Evolutionary conservation across 2,888 invertebrate genomes (phyloP).

Genomic region (Clostera curtula): DNA sequence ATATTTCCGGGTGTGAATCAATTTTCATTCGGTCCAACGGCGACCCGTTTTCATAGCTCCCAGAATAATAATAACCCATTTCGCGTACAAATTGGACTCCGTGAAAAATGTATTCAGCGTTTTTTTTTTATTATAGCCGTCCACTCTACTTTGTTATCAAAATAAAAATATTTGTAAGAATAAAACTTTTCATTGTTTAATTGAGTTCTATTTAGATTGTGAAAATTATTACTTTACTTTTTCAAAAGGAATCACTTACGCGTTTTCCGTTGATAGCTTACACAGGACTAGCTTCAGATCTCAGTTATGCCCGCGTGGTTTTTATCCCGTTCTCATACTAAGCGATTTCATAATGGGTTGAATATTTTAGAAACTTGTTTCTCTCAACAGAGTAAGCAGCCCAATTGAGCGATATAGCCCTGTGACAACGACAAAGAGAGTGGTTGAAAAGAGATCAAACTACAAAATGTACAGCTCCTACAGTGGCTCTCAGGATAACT

Average conservation of each 20-base stretch:
- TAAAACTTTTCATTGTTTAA: no score
- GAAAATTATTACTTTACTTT: no score
- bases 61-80: slow-evolving; percentile 21
- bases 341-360: not conserved
- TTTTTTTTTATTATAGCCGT: no score
- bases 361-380: slow-evolving; percentile 4
- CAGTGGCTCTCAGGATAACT: slow-evolving; percentile 61
- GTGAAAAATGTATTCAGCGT: no score
- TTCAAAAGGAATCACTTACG: no score
- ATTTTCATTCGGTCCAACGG: slow-evolving; percentile 32
- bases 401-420: slow-evolving; percentile 63
- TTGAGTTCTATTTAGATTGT: no score
- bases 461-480: slow-evolving; percentile 65
- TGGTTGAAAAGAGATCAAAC: slow-evolving; percentile 63
- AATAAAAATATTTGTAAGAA: not conserved
- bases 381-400: slow-evolving; percentile 47
- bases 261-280: no score
- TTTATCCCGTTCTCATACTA: no score
- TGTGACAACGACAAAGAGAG: slow-evolving; percentile 57
- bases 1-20: slow-evolving; percentile 30
- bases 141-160: slow-evolving; percentile 1
- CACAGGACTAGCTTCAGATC: no score
- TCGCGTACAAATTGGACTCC: slow-evolving; percentile 17
- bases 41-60: slow-evolving; percentile 24
- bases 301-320: no score